Base-by-base conservation (phyloP, 2,113 vertebrate species). In the Alexandromys fortis region DNA sequence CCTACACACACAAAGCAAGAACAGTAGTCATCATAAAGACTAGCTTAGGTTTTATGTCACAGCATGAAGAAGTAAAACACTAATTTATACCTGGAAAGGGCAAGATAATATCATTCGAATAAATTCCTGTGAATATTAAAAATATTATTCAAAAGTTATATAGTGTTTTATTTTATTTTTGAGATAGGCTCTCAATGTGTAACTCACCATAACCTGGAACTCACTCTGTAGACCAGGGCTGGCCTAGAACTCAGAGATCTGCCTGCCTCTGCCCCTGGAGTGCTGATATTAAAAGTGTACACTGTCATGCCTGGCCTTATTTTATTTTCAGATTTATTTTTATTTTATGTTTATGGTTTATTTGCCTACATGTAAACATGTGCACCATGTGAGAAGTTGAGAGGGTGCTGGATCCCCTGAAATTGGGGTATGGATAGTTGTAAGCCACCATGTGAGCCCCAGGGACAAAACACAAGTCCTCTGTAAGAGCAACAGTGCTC, bases 101-200 rank as follows among this genome's bases (percentile, higher is more conserved):
- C 19, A 91, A 93, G 52, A 94, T 16, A 89, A 92, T 30, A 89
- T 21, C 24, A 81, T 86, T 42, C 93, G 47, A 26, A 17, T 86
- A 88, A 6, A 55, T 96, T 87, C 77, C 72, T 91, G 26, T 12
- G 94, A 86, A 93, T 82, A 93, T 90, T 91, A 83, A 94, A 95
- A 26, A 52, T 30, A 67, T 61, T 89, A 63, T 33, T 79, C 35
- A 77, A 85, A 76, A 79, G 86, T 52, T 55, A 85, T 16, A 90
- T 14, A 52, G 35, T 35, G 22, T 81, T 58, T 77, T 90, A 35
- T 30, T 79, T 77, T 90, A 35, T 17, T 79, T 77, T 78, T 78
- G 47, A 78, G 30, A 49, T 47, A 35, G 47, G 76, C 14, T 33
- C 76, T 76, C n/a, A 47, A 11, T 76, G 14, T 22, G 12, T 47